Percentiles rank a stretch among this genome's conserved stretches.
phyloP scores from a whole-genome alignment of 2,113 vertebrate genomes.

The Pleuronectes platessa region DNA sequence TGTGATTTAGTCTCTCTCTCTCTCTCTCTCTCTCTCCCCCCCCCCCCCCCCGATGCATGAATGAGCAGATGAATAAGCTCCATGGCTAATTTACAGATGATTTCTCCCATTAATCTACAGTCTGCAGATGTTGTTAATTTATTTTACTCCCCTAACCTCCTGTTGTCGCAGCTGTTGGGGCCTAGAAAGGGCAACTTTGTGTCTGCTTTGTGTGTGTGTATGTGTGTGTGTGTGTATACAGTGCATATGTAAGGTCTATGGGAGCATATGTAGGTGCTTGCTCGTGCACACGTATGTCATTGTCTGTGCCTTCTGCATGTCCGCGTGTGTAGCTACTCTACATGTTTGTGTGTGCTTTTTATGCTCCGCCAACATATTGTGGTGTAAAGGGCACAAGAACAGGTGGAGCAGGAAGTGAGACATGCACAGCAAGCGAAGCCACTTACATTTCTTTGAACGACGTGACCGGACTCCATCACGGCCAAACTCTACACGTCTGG shows the following conservation, averaged over 20 bases:
- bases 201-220: not conserved
- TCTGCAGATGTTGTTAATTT: slow-evolving; percentile 77
- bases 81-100: slow-evolving; percentile 73
- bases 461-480: slow-evolving; percentile 5
- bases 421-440: slow-evolving; percentile 40
- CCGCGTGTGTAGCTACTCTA: not conserved
- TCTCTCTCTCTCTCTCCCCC: slow-evolving; percentile 16
- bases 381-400: slow-evolving; percentile 46
- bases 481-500: not conserved
- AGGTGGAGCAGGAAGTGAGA: slow-evolving; percentile 40
- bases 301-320: not conserved
- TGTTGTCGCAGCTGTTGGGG: slow-evolving; percentile 70
- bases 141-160: slow-evolving; percentile 68
- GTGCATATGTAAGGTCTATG: not conserved
- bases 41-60: slow-evolving; percentile 27
- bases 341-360: not conserved
- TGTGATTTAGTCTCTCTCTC: slow-evolving; percentile 13
- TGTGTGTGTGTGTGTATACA: not conserved
- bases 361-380: slow-evolving; percentile 12
- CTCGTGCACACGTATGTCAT: not conserved
- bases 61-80: slow-evolving; percentile 63
- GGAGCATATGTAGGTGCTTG: slow-evolving; percentile 18
- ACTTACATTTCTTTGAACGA: slow-evolving; percentile 44
- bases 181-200: slow-evolving; percentile 26
- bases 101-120: slow-evolving; percentile 74